Percentiles rank a stretch among this genome's conserved stretches.
Evolutionary conservation across 2,888 invertebrate species (phyloP).

Genomic region (Drepana falcataria): DNA sequence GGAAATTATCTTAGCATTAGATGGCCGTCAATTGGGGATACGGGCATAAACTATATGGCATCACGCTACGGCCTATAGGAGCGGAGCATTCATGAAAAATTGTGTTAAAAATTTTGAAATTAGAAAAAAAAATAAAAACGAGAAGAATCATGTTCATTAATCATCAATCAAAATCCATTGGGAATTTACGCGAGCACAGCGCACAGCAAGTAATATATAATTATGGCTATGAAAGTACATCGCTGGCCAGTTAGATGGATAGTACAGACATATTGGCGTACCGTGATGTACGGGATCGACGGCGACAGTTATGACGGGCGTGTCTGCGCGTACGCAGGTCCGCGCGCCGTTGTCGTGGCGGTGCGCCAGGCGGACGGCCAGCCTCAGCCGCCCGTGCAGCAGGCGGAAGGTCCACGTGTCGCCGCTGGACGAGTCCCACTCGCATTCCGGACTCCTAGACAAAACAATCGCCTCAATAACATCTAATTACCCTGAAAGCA

Average conservation of each 20-base stretch:
- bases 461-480: background rate
- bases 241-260: background rate
- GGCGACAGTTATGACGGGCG: slow-evolving; percentile 28
- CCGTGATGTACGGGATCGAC: slow-evolving; percentile 35
- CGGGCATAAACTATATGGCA: too few relatives aligned
- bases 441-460: slow-evolving; percentile 47
- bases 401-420: slow-evolving; percentile 56
- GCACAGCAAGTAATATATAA: too few relatives aligned
- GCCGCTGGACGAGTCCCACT: slow-evolving; percentile 45
- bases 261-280: slow-evolving; percentile 17
- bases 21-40: too few relatives aligned
- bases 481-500: background rate
- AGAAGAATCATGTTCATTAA: too few relatives aligned
- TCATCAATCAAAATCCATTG: too few relatives aligned
- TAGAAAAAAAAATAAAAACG: too few relatives aligned
- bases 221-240: too few relatives aligned
- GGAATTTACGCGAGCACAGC: too few relatives aligned
- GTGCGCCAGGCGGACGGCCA: slow-evolving; percentile 37
- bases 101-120: too few relatives aligned
- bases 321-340: slow-evolving; percentile 41
- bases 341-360: slow-evolving; percentile 29
- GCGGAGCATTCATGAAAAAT: too few relatives aligned
- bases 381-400: slow-evolving; percentile 45
- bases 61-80: too few relatives aligned
- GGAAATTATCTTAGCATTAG: too few relatives aligned